Evolutionary conservation across 1,140 invertebrate species (phyloP), one percentile per base, ranked within the genome.

Genomic region (Drosophila aff.): DNA sequence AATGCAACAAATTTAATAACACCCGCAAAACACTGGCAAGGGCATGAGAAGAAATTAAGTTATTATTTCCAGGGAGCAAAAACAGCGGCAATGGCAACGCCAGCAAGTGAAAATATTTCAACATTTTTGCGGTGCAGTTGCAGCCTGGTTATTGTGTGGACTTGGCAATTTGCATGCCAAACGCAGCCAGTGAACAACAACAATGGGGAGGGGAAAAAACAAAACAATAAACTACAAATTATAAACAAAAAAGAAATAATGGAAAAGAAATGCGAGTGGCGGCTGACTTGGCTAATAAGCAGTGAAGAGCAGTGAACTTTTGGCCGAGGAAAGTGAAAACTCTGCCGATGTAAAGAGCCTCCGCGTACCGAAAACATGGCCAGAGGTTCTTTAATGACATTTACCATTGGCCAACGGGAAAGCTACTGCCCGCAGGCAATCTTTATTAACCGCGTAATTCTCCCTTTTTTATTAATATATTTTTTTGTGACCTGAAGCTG

Each of bases 151-250:
- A 65, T 78, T 73, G 67, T 60, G 58, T 41, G 66, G 71, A 52
- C 76, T 71, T 71, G 40, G 68, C 72, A 89, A 87, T 87, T 87
- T 87, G 77, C 81, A 87, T 87, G 85, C 84, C 85, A 78, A 86
- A 84, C 55, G 74, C 82, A 85, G 53, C 46, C 33, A 65, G 31
- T 15, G n/a, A 82, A 82, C 44, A 62, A 69, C 46, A 49, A 49
- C 23, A 49, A 78, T 40, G 58, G 52, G 49, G 46, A 44, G 28
- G 40, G 49, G 40, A 41, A n/a, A 38, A 53, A 43, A 44, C 49
- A 68, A 84, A 86, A 87, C 79, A 87, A 87, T 89, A 89, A 89
- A 83, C 52, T 76, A 83, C 76, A 83, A 81, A 83, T 69, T 78
- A 72, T 79, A 79, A 46, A 52, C 53, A 41, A 40, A 66, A 71